These are phyloP conservation scores for Drosophila equinoxialis DNA, from an alignment of 1,140 invertebrate genomes.

Conservation along the genomic window DNA sequence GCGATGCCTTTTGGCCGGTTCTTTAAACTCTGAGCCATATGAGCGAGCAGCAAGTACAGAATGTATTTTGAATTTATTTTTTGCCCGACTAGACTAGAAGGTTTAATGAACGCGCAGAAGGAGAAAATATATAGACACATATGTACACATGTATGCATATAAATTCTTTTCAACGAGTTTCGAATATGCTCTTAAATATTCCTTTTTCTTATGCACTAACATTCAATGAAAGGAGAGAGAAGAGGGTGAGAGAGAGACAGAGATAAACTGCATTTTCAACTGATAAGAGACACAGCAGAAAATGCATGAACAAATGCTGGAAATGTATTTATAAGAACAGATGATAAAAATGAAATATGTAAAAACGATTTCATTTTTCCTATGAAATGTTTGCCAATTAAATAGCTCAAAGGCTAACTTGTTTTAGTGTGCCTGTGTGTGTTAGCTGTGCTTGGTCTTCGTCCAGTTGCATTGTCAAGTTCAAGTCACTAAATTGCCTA, in stretches of 20 bases:
- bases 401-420: constrained; percentile 38
- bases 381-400: constrained; percentile 3
- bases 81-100: constrained; percentile 35
- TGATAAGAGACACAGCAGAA: too few relatives aligned
- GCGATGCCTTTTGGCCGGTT: constrained; percentile 35
- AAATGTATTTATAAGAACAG: too few relatives aligned
- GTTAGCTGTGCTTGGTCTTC: constrained; percentile 34
- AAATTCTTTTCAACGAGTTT: too few relatives aligned
- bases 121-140: not conserved
- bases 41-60: not conserved
- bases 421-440: not conserved
- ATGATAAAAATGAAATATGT: not conserved
- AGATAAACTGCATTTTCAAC: not conserved
- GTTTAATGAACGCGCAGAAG: constrained; percentile 47
- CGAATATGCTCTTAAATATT: too few relatives aligned
- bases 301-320: too few relatives aligned
- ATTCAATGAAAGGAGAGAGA: not conserved
- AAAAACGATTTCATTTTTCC: not conserved
- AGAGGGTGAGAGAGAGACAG: not conserved
- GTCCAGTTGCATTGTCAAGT: constrained; percentile 67
- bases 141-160: too few relatives aligned
- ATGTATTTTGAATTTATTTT: not conserved
- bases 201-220: not conserved
- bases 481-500: constrained; percentile 70
- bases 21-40: constrained; percentile 33